These are phyloP conservation scores for Chrysolina oricalcia DNA, from an alignment of 2,888 invertebrate species.

Conservation along the genomic window DNA sequence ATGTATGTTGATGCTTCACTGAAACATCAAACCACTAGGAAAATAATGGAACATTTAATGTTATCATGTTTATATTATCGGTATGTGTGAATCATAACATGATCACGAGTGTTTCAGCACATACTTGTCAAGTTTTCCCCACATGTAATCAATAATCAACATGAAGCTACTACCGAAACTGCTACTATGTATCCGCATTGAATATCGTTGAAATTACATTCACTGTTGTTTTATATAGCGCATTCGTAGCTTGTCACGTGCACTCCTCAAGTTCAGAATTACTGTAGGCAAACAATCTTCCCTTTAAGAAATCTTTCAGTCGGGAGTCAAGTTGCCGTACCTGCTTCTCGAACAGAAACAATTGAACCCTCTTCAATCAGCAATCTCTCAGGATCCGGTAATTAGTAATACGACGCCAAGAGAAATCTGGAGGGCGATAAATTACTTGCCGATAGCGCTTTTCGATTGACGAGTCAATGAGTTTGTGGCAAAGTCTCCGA, in stretches of 20 bases:
- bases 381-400: conserved; percentile 24
- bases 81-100: no score
- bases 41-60: no score
- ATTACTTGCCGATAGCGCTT: conserved; percentile 38
- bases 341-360: conserved; percentile 4
- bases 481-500: conserved; percentile 38
- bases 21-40: no score
- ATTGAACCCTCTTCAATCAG: conserved; percentile 19
- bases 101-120: no score
- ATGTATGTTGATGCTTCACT: no score
- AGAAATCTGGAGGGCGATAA: conserved; percentile 33
- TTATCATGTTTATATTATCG: no score
- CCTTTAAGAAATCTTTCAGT: not conserved
- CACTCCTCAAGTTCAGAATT: conserved; percentile 7
- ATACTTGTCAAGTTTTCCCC: no score
- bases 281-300: not conserved
- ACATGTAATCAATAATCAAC: no score
- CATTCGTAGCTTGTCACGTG: conserved; percentile 6
- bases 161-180: not conserved
- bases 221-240: not conserved
- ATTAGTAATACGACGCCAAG: conserved; percentile 33
- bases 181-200: no score
- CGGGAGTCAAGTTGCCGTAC: conserved; percentile 3
- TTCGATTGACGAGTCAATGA: conserved; percentile 44
- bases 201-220: no score